phyloP scores from a whole-genome alignment of 2,888 invertebrate genomes.

The Bellardia pandia region DNA sequence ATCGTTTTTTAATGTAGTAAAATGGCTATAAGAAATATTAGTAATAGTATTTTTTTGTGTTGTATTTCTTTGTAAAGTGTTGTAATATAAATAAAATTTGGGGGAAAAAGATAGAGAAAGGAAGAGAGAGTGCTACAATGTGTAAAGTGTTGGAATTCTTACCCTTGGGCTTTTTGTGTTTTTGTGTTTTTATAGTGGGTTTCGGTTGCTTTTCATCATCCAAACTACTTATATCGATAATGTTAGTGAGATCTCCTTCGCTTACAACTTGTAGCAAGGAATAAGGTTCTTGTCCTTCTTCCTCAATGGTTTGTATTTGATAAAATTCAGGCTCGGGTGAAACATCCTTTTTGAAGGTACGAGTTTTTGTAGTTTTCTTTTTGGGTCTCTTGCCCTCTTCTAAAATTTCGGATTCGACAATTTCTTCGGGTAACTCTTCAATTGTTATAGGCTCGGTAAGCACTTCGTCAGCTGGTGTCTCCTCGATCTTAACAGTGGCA shows the following conservation, averaged over 20 bases:
- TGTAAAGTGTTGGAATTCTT: constrained; percentile 77
- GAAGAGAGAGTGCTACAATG: constrained; percentile 41
- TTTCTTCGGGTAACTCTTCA: constrained; percentile 82
- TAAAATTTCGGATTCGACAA: constrained; percentile 79
- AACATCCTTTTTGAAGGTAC: constrained; percentile 84
- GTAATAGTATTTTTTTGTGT: background rate
- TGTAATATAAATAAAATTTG: background rate
- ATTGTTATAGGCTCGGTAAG: constrained; percentile 77
- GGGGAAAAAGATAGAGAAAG: background rate
- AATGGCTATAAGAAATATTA: constrained; percentile 26
- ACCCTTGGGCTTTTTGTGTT: constrained; percentile 81
- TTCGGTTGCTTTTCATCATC: constrained; percentile 79
- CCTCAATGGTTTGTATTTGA: constrained; percentile 85
- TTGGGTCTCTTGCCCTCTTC: constrained; percentile 81
- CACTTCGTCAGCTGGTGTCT: constrained; percentile 79
- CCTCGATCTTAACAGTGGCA: constrained; percentile 80
- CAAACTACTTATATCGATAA: constrained; percentile 82
- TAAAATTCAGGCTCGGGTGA: constrained; percentile 83
- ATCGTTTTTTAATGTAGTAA: background rate
- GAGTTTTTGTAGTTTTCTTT: constrained; percentile 83
- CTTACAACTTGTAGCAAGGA: constrained; percentile 83
- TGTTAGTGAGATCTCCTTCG: constrained; percentile 81
- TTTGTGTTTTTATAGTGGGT: constrained; percentile 78
- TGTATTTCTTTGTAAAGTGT: constrained; percentile 15
- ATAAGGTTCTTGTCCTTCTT: constrained; percentile 84